phyloP scores from a whole-genome alignment of 1,140 invertebrate species.

The Tetraneura akinire region DNA sequence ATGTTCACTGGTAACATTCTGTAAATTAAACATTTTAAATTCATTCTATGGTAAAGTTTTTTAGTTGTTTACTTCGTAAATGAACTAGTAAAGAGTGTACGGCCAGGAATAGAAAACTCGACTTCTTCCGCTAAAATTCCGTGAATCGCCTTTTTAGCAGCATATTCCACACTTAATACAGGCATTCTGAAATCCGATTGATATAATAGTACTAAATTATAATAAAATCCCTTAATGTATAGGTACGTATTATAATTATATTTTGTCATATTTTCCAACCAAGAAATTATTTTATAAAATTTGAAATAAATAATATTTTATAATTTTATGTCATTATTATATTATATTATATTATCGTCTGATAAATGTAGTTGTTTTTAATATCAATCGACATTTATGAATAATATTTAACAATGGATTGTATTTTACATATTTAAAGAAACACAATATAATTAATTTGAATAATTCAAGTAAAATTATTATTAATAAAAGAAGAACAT shows the following conservation, averaged over 20 bases:
- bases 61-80: not conserved
- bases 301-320: too few relatives aligned
- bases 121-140: constrained; percentile 32
- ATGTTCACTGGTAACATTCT: constrained; percentile 35
- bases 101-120: constrained; percentile 23
- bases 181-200: constrained; percentile 31
- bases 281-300: too few relatives aligned
- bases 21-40: not conserved
- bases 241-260: too few relatives aligned
- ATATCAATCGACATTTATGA: not conserved
- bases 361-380: not conserved
- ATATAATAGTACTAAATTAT: too few relatives aligned
- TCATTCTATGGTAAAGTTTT: not conserved
- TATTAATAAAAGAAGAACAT: too few relatives aligned
- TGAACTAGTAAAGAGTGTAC: not conserved
- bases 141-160: not conserved
- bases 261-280: too few relatives aligned
- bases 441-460: too few relatives aligned
- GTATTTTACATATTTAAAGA: too few relatives aligned
- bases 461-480: too few relatives aligned
- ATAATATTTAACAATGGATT: too few relatives aligned
- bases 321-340: too few relatives aligned
- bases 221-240: too few relatives aligned
- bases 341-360: not conserved
- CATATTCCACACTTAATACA: not conserved